Conservation (phyloP, 2,113 vertebrate species). For the Emberiza fucata region DNA sequence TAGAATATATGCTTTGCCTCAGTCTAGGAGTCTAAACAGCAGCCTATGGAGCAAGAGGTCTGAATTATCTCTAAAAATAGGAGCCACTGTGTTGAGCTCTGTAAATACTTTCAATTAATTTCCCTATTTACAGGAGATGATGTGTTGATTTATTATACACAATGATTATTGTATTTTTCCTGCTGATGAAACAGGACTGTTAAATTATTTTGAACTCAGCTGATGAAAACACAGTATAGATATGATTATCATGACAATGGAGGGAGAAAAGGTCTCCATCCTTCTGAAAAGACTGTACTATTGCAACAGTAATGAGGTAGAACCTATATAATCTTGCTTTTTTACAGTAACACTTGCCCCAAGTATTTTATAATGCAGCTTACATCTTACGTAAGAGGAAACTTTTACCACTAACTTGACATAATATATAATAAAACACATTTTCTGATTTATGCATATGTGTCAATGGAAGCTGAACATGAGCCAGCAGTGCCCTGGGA, state of each 20-base stretch:
- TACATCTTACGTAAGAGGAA: background rate
- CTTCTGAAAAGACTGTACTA: background rate
- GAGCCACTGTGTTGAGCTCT: fast-evolving
- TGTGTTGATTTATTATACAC: background rate
- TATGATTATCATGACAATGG: background rate
- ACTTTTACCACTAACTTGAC: background rate
- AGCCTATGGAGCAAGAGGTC: background rate
- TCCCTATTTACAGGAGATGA: background rate
- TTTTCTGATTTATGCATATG: background rate
- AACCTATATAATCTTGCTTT: background rate
- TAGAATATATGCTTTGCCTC: background rate
- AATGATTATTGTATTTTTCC: background rate
- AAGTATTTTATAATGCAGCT: background rate
- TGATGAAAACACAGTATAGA: background rate
- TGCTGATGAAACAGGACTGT: background rate
- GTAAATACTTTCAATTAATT: background rate
- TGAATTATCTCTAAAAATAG: background rate
- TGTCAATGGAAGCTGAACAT: no score
- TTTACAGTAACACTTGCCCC: background rate
- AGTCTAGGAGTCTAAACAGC: background rate
- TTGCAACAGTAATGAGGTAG: background rate
- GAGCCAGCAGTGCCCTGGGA: background rate
- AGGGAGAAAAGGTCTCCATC: background rate
- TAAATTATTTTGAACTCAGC: background rate
- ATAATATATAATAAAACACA: background rate